Conservation (phyloP, 2,797 vertebrate species). For the Acanthiza pusilla region DNA sequence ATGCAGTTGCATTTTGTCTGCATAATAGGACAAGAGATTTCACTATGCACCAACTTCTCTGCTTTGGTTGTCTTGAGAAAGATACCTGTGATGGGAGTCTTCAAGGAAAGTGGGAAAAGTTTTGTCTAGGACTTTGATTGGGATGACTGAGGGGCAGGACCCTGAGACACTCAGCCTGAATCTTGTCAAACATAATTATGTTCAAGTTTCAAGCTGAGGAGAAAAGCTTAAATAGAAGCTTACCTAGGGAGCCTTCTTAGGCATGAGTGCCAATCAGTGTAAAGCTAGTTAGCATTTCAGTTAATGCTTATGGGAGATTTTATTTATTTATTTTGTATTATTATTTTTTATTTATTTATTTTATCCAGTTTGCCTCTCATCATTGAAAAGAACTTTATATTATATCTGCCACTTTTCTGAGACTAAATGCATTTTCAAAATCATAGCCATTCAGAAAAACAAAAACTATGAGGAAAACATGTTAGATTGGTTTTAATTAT, state of each 20-base stretch:
- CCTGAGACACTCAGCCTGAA: not conserved
- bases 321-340: not conserved
- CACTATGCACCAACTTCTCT: rapidly evolving
- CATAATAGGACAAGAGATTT: not conserved
- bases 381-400: not conserved
- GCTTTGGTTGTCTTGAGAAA: not conserved
- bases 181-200: not conserved
- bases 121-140: not conserved
- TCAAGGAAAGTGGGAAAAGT: not conserved
- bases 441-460: not conserved
- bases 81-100: not conserved
- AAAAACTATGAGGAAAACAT: not conserved
- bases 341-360: not conserved
- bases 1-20: not conserved
- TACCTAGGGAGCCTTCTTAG: not conserved
- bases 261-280: not conserved
- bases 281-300: not conserved
- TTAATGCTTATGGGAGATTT: not conserved
- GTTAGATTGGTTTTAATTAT: not conserved
- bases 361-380: not conserved
- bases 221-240: not conserved
- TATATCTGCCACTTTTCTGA: not conserved
- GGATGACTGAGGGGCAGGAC: not conserved
- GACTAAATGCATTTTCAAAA: not conserved
- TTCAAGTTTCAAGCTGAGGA: not conserved